Evolutionary conservation across 2,797 vertebrate species (phyloP).

Genomic region (Tenualosa thibaudeaui): DNA sequence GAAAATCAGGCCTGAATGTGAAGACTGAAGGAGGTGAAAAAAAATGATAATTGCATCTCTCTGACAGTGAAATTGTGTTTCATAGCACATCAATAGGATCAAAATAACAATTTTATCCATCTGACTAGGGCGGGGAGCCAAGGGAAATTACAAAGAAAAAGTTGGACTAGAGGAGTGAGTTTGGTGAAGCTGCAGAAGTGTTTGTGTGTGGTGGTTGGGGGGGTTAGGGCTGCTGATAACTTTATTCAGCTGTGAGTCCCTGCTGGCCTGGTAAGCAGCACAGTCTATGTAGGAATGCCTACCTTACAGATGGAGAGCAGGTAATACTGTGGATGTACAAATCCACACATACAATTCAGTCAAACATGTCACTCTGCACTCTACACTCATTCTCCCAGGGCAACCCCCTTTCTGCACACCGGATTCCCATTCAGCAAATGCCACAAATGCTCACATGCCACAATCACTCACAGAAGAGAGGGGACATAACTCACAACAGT

Average conservation of each 20-base stretch:
- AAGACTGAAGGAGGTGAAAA: not conserved
- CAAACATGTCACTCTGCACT: too few species aligned
- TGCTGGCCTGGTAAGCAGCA: not conserved
- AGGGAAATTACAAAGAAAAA: not conserved
- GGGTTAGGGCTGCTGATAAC: not conserved
- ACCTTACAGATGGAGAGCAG: not conserved
- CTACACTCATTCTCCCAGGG: not conserved
- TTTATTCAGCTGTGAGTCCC: not conserved
- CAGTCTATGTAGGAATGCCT: not conserved
- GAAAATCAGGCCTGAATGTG: not conserved
- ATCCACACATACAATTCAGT: too few species aligned
- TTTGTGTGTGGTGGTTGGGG: too few species aligned
- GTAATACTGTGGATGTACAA: too few species aligned
- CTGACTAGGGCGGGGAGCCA: not conserved
- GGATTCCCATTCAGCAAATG: not conserved
- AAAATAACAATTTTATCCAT: not conserved
- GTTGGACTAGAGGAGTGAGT: not conserved
- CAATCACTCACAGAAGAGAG: not conserved
- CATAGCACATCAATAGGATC: not conserved
- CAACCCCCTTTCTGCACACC: not conserved
- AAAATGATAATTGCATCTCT: conserved; percentile 1
- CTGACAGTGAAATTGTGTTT: not conserved
- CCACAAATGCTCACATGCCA: too few species aligned
- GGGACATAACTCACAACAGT: not conserved
- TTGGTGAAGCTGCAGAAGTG: not conserved